Evolutionary conservation across 2,797 vertebrate species (phyloP), one percentile per base, ranked within the genome.

Genomic region (Darevskia nairensis): DNA sequence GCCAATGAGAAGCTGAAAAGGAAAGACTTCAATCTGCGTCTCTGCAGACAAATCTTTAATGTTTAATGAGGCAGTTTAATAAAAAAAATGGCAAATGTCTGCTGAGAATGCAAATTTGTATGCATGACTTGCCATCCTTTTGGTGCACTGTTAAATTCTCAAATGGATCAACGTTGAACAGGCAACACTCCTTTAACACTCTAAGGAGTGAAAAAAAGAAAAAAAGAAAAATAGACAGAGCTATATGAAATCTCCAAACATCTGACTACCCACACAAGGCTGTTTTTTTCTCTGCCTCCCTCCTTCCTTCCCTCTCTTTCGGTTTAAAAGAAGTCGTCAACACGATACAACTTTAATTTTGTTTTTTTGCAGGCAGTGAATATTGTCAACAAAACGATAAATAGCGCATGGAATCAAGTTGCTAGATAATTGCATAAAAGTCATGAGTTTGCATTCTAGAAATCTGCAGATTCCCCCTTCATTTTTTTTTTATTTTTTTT

Each of bases 11-110:
- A 91, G 39, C 27, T 91, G 92, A 92, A 93, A 91, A 35, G 66
- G 46, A 41, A 84, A 80, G 69, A 92, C 39, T 85, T 90, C 41
- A 82, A 35, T 61, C 7, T 85, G 66, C 46, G 15, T 92, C 92
- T 93, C 87, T 89, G 69, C 92, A 95, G 90, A 94, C 35, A 91
- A 85, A 87, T 89, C 89, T 94, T 88, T 93, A 89, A 94, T 94
- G 90, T 94, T 94, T 95, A 95, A 95, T 93, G 88, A 94, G 85
- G 35, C 82, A 89, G 91, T 94, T 95, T 89, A 92, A 92, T 92
- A 90, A 92, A 55, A 35, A 86, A 86, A 87, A 82, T 6, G 29
- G 76, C 68, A 93, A 88, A 92, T 35, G 21, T 82, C 94, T 92
- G 76, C 71, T 89, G 89, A 94, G 80, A 93, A 92, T 89, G 71